Percentiles rank a stretch among this genome's conserved stretches.
phyloP scores from a whole-genome alignment of 1,140 invertebrate species.

The Homalodisca vitripennis region DNA sequence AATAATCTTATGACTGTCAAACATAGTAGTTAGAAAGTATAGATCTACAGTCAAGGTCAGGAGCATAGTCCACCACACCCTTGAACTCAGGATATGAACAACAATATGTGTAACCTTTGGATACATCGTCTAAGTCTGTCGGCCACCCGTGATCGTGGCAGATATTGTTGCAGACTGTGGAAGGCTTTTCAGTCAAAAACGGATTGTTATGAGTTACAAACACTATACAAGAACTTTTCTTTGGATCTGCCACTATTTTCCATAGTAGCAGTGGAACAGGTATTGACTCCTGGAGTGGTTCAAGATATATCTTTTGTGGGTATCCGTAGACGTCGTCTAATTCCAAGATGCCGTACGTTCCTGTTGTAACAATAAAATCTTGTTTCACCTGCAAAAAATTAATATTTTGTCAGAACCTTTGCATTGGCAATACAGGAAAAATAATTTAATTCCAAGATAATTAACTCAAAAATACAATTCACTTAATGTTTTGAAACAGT shows the following conservation, averaged over 20 bases:
- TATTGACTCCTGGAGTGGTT: conserved; percentile 9
- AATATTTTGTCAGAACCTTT: neutral
- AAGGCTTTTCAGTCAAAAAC: neutral
- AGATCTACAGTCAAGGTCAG: conserved; percentile 8
- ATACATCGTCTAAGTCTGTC: neutral
- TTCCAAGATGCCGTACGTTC: conserved; percentile 11
- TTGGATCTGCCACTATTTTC: conserved; percentile 7
- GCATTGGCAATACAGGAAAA: too few species aligned
- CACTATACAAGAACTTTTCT: neutral
- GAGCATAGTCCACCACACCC: conserved; percentile 8
- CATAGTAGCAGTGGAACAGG: conserved; percentile 15
- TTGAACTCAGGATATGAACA: conserved; percentile 17
- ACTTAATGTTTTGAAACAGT: too few species aligned
- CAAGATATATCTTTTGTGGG: conserved; percentile 1
- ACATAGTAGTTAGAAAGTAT: too few species aligned
- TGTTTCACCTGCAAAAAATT: conserved; percentile 2
- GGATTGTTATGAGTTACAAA: conserved; percentile 21
- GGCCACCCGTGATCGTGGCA: neutral
- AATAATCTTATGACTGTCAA: too few species aligned
- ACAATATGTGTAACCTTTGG: conserved; percentile 19
- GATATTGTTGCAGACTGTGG: conserved; percentile 5
- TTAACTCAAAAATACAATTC: too few species aligned
- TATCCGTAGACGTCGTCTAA: neutral
- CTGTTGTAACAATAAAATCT: neutral
- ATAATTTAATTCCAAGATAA: too few species aligned